Percentiles rank a stretch among this genome's conserved stretches.
Conservation (phyloP, 2,113 vertebrate genomes). For the Variabilichromis moorii region DNA sequence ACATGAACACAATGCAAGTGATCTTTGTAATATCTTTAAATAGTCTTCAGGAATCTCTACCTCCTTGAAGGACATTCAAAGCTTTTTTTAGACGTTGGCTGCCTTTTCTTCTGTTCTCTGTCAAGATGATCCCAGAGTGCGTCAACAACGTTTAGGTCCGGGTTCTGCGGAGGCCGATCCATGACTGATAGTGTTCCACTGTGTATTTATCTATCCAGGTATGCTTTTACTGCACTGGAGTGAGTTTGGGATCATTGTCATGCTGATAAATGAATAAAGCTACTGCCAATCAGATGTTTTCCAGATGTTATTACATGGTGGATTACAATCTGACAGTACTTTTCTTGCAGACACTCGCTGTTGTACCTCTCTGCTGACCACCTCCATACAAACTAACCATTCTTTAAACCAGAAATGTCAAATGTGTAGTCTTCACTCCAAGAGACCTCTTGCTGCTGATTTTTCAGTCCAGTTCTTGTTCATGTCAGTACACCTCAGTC, state of each 20-base stretch:
- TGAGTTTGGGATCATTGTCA: background rate
- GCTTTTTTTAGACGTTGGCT: background rate
- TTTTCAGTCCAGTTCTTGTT: background rate
- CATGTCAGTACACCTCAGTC: background rate
- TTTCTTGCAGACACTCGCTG: background rate
- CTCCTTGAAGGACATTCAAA: background rate
- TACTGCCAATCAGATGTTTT: background rate
- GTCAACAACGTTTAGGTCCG: fast-evolving
- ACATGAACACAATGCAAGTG: background rate
- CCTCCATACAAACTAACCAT: background rate
- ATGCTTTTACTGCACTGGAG: background rate
- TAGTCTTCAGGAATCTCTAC: background rate
- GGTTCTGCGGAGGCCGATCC: background rate
- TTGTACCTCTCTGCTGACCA: background rate
- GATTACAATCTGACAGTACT: background rate
- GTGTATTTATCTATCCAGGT: background rate
- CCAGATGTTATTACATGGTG: background rate
- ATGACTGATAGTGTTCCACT: background rate
- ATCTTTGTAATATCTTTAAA: background rate
- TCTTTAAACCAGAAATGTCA: background rate
- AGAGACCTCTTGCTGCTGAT: background rate
- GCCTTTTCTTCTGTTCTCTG: background rate
- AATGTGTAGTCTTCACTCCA: background rate
- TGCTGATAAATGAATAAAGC: background rate
- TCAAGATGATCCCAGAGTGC: background rate